Conservation (phyloP, 2,888 invertebrate genomes). For the Frankliniella intonsa region DNA sequence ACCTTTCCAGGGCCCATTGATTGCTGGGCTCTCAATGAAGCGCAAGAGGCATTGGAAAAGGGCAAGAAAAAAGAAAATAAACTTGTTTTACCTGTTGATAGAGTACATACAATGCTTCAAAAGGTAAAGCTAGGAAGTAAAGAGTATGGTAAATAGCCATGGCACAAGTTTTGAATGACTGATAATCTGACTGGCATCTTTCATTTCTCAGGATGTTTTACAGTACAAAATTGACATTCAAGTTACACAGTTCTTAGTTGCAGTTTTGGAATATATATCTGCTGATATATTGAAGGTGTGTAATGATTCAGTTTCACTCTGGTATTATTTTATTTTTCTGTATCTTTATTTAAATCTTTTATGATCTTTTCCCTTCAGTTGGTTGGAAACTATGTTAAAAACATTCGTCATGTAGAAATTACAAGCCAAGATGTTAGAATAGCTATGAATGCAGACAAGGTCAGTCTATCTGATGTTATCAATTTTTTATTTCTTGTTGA, state of each 20-base stretch:
- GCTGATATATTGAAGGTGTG: slow-evolving; percentile 86
- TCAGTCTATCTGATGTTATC: slow-evolving; percentile 44
- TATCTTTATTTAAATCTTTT: slow-evolving; percentile 25
- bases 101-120: slow-evolving; percentile 74
- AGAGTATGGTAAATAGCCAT: not conserved
- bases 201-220: slow-evolving; percentile 66
- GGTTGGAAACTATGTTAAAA: slow-evolving; percentile 95
- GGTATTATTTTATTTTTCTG: not conserved
- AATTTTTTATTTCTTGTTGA: no score
- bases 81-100: slow-evolving; percentile 77
- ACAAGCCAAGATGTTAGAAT: slow-evolving; percentile 93
- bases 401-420: slow-evolving; percentile 87
- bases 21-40: slow-evolving; percentile 88
- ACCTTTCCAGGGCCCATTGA: slow-evolving; percentile 95
- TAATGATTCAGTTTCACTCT: slow-evolving; percentile 23
- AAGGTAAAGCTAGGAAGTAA: not conserved
- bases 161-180: no score
- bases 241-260: slow-evolving; percentile 85
- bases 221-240: slow-evolving; percentile 82
- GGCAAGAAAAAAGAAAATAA: slow-evolving; percentile 64
- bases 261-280: slow-evolving; percentile 91
- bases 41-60: slow-evolving; percentile 74
- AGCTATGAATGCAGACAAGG: slow-evolving; percentile 97
- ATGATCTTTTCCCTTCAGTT: slow-evolving; percentile 52
- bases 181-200: slow-evolving; percentile 6